Percentiles rank a stretch among this genome's conserved stretches.
These are phyloP conservation scores for Triplophysa tibetana DNA, from an alignment of 2,113 vertebrate species.

Conservation along the genomic window DNA sequence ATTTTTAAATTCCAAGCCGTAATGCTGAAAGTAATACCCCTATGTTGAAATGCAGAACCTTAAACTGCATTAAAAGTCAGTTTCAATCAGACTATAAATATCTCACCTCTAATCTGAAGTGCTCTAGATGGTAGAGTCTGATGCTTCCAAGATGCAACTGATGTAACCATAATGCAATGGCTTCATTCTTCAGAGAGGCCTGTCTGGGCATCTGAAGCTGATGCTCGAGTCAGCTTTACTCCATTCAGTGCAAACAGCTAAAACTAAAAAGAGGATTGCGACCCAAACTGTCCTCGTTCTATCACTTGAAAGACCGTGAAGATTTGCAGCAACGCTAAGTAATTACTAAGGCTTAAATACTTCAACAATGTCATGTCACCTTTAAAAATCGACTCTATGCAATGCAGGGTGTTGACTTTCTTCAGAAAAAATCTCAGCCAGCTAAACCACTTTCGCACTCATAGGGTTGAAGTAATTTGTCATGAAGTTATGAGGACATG, in stretches of 20 bases:
- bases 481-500: no score
- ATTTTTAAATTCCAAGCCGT: no score
- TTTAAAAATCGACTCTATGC: no score
- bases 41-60: neutral
- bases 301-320: constrained; percentile 8
- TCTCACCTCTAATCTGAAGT: constrained; percentile 36
- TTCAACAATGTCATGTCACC: no score
- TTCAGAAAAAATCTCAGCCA: no score
- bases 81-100: constrained; percentile 7
- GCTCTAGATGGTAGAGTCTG: constrained; percentile 20
- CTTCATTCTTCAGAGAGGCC: constrained; percentile 28
- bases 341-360: no score
- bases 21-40: neutral
- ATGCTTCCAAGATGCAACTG: constrained; percentile 37
- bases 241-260: neutral
- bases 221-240: neutral
- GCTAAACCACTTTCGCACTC: no score
- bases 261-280: neutral
- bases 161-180: constrained; percentile 40
- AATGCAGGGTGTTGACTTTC: no score
- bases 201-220: constrained; percentile 5
- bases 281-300: constrained; percentile 25
- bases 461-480: no score
- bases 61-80: constrained; percentile 13
- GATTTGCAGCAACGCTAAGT: constrained; percentile 3